Conservation (phyloP, 2,888 invertebrate species). For the Biston stratarius region DNA sequence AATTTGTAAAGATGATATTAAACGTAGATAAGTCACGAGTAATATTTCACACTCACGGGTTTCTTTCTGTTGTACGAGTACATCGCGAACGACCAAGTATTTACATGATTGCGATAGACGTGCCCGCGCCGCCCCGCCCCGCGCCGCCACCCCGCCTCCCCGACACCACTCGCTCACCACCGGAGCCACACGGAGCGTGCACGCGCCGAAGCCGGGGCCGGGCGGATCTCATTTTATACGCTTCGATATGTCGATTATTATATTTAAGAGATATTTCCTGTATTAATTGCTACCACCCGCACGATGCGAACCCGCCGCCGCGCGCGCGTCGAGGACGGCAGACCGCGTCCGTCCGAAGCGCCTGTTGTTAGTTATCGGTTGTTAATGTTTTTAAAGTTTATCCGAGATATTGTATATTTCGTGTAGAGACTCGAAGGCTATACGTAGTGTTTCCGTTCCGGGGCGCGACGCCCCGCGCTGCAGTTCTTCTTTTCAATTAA, state of each 20-base stretch:
- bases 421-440: constrained; percentile 44
- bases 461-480: constrained; percentile 46
- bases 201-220: neutral
- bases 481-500: constrained; percentile 58
- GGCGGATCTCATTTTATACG: constrained; percentile 46
- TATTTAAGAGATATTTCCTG: constrained; percentile 40
- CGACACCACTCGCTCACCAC: no score
- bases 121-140: constrained; percentile 5
- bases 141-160: no score
- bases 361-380: constrained; percentile 53
- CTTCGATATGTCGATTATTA: constrained; percentile 49
- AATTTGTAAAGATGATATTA: constrained; percentile 55
- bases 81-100: constrained; percentile 61
- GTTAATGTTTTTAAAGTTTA: constrained; percentile 78
- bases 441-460: constrained; percentile 42
- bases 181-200: no score
- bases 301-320: constrained; percentile 11
- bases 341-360: constrained; percentile 33
- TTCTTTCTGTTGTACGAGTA: constrained; percentile 42
- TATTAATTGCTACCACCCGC: constrained; percentile 9
- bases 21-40: constrained; percentile 42
- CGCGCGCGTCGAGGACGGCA: constrained; percentile 6
- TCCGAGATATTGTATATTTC: constrained; percentile 51
- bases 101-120: constrained; percentile 49
- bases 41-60: constrained; percentile 51